A percentile compares a stretch with the other conserved stretches of the same genome.
Conservation (phyloP, 2,797 vertebrate species). For the Delichon dasypus region DNA sequence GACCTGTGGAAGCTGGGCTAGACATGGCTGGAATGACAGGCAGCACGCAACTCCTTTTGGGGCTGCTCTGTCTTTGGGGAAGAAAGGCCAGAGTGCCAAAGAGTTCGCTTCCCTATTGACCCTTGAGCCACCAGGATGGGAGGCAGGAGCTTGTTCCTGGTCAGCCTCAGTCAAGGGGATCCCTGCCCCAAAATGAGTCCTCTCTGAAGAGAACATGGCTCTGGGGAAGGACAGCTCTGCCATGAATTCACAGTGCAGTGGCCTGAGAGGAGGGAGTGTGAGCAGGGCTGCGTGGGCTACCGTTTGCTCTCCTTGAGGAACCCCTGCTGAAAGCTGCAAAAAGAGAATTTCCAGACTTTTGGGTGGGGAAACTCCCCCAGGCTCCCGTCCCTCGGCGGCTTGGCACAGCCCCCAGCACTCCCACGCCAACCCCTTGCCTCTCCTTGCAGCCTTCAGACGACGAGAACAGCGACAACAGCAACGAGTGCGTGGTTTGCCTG, state of each 20-base stretch:
- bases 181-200: neutral
- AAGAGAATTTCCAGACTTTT: neutral
- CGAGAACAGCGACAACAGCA: conserved; percentile 97
- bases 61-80: neutral
- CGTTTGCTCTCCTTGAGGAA: neutral
- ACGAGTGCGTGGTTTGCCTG: conserved; percentile 96
- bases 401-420: fast-evolving
- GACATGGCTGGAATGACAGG: neutral
- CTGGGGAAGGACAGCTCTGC: neutral
- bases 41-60: neutral
- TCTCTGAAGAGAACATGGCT: neutral
- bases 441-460: conserved; percentile 87
- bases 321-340: neutral
- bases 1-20: neutral
- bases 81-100: neutral
- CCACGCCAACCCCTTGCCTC: neutral
- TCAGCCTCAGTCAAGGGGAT: neutral
- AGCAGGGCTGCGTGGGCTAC: neutral
- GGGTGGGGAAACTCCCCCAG: neutral
- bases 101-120: neutral
- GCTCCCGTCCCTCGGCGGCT: neutral
- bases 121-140: neutral
- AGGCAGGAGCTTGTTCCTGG: neutral
- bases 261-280: neutral
- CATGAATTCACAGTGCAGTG: neutral